phyloP scores from a whole-genome alignment of 1,140 invertebrate species.

The Drosophila orosa region DNA sequence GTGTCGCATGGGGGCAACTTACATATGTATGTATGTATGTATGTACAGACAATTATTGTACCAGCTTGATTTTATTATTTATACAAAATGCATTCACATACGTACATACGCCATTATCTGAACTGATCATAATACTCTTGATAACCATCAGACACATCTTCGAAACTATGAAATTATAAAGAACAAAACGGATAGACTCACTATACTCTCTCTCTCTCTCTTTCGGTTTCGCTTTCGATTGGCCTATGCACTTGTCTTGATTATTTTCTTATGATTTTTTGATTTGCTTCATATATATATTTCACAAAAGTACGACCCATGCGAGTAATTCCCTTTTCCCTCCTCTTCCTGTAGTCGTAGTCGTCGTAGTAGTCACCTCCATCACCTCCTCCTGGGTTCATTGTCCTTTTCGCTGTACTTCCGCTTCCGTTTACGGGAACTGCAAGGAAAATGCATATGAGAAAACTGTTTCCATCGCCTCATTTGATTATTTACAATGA shows the following conservation, averaged over 20 bases:
- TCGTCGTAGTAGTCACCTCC: constrained; percentile 13
- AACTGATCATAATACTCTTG: constrained; percentile 33
- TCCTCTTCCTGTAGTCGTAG: constrained; percentile 1
- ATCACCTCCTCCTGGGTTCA: constrained; percentile 3
- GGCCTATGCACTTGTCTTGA: constrained; percentile 11
- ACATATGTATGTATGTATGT: constrained; percentile 30
- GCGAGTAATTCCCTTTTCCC: background rate
- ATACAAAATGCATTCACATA: constrained; percentile 46
- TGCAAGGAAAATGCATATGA: constrained; percentile 21
- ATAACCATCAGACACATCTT: constrained; percentile 39
- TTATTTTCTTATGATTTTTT: constrained; percentile 15
- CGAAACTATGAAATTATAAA: constrained; percentile 29
- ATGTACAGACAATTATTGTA: constrained; percentile 27
- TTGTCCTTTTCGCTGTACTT: constrained; percentile 3
- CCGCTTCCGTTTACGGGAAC: constrained; percentile 70
- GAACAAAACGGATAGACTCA: constrained; percentile 31
- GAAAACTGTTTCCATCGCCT: background rate
- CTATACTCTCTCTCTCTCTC: background rate
- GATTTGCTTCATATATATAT: constrained; percentile 13
- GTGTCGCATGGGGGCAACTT: constrained; percentile 20
- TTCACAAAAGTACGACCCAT: constrained; percentile 19
- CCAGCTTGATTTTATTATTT: constrained; percentile 15
- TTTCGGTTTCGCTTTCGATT: background rate
- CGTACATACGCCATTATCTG: constrained; percentile 27
- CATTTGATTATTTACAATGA: constrained; percentile 84